A percentile compares a stretch with the other conserved stretches of the same genome.
Evolutionary conservation across 2,888 invertebrate genomes (phyloP).

Genomic region (Eristalis arbustorum): DNA sequence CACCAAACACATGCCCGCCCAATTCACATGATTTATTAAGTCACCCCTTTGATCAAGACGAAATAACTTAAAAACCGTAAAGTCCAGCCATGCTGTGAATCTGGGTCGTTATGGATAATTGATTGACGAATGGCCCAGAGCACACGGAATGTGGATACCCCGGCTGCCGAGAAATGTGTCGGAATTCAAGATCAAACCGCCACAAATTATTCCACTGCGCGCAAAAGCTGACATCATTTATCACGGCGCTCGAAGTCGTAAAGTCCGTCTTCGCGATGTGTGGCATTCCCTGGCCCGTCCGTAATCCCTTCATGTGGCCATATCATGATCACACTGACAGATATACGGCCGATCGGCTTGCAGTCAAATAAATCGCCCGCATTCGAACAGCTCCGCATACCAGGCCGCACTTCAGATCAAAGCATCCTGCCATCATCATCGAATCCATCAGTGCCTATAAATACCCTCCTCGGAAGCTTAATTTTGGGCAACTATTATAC

Average conservation of each 20-base stretch:
- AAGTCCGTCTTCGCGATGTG: neutral
- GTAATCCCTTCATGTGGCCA: neutral
- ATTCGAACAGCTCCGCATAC: neutral
- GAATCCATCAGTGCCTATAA: conserved; percentile 2
- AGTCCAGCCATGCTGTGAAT: neutral
- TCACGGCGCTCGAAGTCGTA: neutral
- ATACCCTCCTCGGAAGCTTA: conserved; percentile 7
- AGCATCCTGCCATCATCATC: neutral
- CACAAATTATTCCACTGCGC: neutral
- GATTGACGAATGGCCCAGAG: neutral
- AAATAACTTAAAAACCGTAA: neutral
- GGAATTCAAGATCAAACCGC: neutral
- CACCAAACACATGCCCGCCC: neutral
- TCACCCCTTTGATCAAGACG: neutral
- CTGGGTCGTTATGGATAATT: neutral
- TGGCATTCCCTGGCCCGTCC: neutral
- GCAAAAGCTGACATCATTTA: neutral
- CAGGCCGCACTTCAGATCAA: neutral
- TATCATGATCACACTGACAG: neutral
- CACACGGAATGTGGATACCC: neutral
- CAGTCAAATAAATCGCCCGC: neutral
- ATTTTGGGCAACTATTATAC: neutral
- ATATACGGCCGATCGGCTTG: neutral
- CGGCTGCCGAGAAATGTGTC: neutral
- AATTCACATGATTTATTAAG: neutral